Evolutionary conservation across 2,888 invertebrate species (phyloP), one percentile per base, ranked within the genome.

Genomic region (Dasysyrphus albostriatus): DNA sequence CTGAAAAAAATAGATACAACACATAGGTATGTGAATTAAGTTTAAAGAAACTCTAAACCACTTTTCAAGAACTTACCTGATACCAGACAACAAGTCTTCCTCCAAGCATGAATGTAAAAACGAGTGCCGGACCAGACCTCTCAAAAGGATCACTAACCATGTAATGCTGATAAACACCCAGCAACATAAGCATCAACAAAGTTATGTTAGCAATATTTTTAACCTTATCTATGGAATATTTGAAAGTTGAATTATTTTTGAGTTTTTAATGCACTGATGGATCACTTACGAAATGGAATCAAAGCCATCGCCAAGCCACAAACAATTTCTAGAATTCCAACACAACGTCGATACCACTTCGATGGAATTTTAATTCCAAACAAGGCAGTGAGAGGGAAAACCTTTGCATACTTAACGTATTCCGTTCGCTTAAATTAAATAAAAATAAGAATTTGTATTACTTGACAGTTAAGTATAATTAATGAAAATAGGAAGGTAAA

Each of bases 321-420:
- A 83, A 96, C 93, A 89, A 98, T 96, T 93, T 98, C 98, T 89
- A 97, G 93, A 24, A 95, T 95, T 77, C 98, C 98, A 79, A 98
- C 96, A 7, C 96, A 94, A 90, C 97, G 94, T 89, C 98, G 94
- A 92, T 98, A 98, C 97, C 97, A 97, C 94, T 98, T 98, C 78
- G 98, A 97, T 65, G 98, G 97, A 88, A 98, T 94, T 93, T 98
- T 98, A 90, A 98, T 95, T 90, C 97, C 97, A 88, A 98, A 93
- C 81, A 95, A 94, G 89, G 96, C 96, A 65, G 96, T 94, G 67
- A 98, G 93, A 58, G 98, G 98, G 93, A 98, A 98, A 79, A 98
- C 98, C 94, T 98, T 98, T n/a, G 98, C 96, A 93, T 98, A 98
- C 93, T 97, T 96, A n/a, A 98, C 98, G 91, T 97, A 98, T 93